These are phyloP conservation scores for Machaerirhynchus nigripectus DNA, from an alignment of 2,113 vertebrate genomes.

Conservation along the genomic window DNA sequence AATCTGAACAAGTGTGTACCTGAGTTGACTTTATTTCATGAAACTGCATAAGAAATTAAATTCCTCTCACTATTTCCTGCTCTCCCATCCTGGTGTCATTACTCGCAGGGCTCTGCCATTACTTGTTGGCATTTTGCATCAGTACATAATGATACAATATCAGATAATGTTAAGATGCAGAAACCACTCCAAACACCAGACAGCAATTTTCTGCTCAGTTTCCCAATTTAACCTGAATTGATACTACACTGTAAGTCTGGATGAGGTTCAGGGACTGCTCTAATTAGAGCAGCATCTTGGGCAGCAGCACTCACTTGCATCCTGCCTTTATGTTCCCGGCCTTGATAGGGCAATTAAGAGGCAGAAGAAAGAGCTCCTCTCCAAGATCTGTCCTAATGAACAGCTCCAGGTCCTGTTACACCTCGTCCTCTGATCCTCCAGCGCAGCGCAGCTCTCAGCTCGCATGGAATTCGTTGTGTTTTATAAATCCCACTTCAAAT, in stretches of 20 bases:
- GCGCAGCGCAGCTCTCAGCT: neutral
- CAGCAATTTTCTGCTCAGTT: conserved; percentile 72
- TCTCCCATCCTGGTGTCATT: neutral
- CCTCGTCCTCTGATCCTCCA: neutral
- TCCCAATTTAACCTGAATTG: conserved; percentile 64
- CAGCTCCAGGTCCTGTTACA: neutral
- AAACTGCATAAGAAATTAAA: conserved; percentile 28
- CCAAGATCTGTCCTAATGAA: neutral
- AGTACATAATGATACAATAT: conserved; percentile 45
- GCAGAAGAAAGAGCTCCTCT: neutral
- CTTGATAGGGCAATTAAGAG: conserved; percentile 15
- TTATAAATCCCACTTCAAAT: neutral
- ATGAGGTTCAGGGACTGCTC: conserved; percentile 41
- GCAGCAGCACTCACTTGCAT: conserved; percentile 31
- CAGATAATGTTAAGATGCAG: conserved; percentile 54
- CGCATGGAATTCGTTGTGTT: neutral
- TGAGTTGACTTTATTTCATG: conserved; percentile 33
- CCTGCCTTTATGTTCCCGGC: neutral
- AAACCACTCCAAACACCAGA: conserved; percentile 59
- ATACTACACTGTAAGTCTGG: conserved; percentile 41
- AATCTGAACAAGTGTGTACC: conserved; percentile 29
- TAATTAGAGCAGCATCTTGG: conserved; percentile 48
- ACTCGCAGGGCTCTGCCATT: neutral
- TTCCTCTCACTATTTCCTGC: conserved; percentile 41
- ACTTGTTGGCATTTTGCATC: conserved; percentile 51